A percentile compares a stretch with the other conserved stretches of the same genome.
Conservation (phyloP, 2,888 invertebrate species). For the Chymomyza procnemis region DNA sequence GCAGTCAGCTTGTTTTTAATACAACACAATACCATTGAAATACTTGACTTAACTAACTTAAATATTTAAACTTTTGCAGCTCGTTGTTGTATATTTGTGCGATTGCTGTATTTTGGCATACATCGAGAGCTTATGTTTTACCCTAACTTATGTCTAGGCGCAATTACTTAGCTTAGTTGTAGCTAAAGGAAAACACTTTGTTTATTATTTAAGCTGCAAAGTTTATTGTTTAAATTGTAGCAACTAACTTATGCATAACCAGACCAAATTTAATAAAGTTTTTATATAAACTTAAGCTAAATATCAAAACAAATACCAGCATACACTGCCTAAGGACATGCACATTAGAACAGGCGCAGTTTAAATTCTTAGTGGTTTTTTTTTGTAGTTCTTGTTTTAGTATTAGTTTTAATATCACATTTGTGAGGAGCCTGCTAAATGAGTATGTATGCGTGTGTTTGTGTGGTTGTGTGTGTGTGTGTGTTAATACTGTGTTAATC, state of each 20-base stretch:
- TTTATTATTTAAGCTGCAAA: not conserved
- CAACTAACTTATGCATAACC: not conserved
- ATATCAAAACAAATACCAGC: not conserved
- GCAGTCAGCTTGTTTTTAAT: not conserved
- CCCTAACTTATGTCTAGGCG: not conserved
- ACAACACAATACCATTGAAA: constrained; percentile 17
- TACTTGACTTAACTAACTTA: constrained; percentile 4
- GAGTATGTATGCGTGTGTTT: constrained; percentile 7
- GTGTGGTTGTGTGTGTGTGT: not conserved
- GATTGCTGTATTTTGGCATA: too few relatives aligned
- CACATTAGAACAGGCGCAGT: constrained; percentile 29
- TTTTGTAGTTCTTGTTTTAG: constrained; percentile 31
- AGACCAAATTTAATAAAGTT: too few relatives aligned
- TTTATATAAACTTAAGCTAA: not conserved
- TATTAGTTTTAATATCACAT: constrained; percentile 67
- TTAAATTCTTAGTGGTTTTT: constrained; percentile 31
- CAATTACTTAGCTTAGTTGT: constrained; percentile 21
- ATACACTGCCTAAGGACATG: constrained; percentile 27
- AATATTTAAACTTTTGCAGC: not conserved
- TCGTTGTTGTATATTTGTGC: not conserved
- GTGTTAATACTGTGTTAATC: not conserved
- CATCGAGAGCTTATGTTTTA: not conserved
- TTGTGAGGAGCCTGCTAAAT: constrained; percentile 24
- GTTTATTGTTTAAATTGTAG: not conserved
- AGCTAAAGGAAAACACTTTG: constrained; percentile 39